phyloP scores from a whole-genome alignment of 2,888 invertebrate species.

The Diachrysia chrysitis region DNA sequence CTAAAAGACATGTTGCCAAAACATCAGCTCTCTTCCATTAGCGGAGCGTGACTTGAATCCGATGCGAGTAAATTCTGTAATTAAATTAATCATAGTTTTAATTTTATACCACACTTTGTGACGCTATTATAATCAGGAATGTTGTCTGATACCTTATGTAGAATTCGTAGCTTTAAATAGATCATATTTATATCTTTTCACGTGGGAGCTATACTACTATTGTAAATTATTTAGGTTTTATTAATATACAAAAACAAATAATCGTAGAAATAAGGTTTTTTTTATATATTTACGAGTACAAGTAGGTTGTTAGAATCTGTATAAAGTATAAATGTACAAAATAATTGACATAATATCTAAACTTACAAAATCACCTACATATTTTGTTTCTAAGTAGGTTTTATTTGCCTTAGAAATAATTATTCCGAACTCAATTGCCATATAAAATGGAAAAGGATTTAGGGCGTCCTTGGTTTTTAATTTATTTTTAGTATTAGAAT shows the following conservation, averaged over 20 bases:
- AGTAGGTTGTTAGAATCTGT: too few relatives aligned
- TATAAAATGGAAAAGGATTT: too few relatives aligned
- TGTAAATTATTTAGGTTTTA: background rate
- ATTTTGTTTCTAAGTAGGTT: too few relatives aligned
- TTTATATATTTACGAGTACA: too few relatives aligned
- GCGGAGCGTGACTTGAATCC: slow-evolving; percentile 46
- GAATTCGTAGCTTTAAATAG: slow-evolving; percentile 11
- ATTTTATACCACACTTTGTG: slow-evolving; percentile 14
- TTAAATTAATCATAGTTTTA: slow-evolving; percentile 28
- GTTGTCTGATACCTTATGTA: slow-evolving; percentile 11
- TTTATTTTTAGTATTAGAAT: too few relatives aligned
- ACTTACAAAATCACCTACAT: too few relatives aligned
- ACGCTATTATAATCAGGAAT: slow-evolving; percentile 11
- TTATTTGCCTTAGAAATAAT: too few relatives aligned
- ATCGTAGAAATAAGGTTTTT: background rate
- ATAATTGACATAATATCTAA: too few relatives aligned
- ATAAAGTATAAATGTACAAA: too few relatives aligned
- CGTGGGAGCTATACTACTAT: background rate
- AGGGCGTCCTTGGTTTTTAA: too few relatives aligned
- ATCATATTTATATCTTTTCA: slow-evolving; percentile 1
- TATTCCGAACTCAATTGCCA: too few relatives aligned
- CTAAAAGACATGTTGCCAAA: slow-evolving; percentile 80
- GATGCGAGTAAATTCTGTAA: slow-evolving; percentile 61
- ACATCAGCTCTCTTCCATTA: slow-evolving; percentile 75
- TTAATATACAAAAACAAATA: background rate